A percentile compares a stretch with the other conserved stretches of the same genome.
phyloP scores from a whole-genome alignment of 2,888 invertebrate species.

The Aphodius granarius region DNA sequence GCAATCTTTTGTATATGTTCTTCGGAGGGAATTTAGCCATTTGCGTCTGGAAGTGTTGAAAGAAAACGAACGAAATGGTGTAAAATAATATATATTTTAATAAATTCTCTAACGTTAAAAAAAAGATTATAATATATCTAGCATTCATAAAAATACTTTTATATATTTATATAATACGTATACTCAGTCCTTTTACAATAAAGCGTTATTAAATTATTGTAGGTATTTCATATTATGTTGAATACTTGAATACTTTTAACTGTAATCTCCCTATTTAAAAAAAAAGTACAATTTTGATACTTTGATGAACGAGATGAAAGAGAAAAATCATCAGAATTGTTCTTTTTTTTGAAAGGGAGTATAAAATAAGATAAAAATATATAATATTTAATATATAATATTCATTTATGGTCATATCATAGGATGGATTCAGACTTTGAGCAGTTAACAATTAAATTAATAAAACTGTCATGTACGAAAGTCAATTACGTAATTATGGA shows the following conservation, averaged over 20 bases:
- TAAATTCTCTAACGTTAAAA: conserved; percentile 32
- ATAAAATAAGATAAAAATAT: too few relatives aligned
- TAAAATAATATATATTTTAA: conserved; percentile 24
- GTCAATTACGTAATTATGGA: background rate
- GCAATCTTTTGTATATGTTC: conserved; percentile 84
- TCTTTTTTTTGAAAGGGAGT: background rate
- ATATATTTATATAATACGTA: conserved; percentile 24
- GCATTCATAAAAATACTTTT: conserved; percentile 23
- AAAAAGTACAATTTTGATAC: too few relatives aligned
- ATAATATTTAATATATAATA: background rate
- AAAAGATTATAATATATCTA: conserved; percentile 31
- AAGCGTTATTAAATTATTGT: conserved; percentile 16
- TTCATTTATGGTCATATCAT: background rate
- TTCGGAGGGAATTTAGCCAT: conserved; percentile 91
- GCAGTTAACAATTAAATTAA: background rate
- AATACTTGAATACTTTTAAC: conserved; percentile 13
- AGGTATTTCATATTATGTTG: conserved; percentile 12
- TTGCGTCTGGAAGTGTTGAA: conserved; percentile 85
- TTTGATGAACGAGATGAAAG: too few relatives aligned
- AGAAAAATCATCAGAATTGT: too few relatives aligned
- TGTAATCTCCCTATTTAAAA: background rate
- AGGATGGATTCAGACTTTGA: background rate
- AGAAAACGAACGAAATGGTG: conserved; percentile 12
- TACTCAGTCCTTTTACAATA: conserved; percentile 33
- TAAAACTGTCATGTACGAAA: background rate